Conservation (phyloP, 2,888 invertebrate species). For the Bombylius major region DNA sequence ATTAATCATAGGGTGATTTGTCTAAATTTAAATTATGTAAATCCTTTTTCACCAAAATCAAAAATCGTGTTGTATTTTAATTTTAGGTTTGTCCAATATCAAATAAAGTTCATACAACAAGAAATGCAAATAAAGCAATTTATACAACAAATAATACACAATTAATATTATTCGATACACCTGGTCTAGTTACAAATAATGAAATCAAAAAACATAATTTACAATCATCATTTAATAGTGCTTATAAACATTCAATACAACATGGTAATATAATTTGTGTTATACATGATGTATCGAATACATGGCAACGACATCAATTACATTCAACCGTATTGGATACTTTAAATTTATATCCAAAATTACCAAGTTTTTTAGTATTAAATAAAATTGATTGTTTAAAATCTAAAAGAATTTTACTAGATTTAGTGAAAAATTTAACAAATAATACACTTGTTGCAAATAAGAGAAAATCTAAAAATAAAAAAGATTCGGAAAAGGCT, state of each 20-base stretch:
- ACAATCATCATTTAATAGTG: conserved; percentile 44
- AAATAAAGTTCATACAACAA: conserved; percentile 83
- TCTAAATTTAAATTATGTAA: no score
- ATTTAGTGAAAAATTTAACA: conserved; percentile 55
- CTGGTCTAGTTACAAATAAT: conserved; percentile 63
- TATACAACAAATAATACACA: conserved; percentile 66
- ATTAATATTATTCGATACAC: conserved; percentile 85
- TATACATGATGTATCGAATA: conserved; percentile 70
- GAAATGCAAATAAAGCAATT: conserved; percentile 57
- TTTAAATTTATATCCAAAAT: conserved; percentile 46
- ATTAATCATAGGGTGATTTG: conserved; percentile 58
- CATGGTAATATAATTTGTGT: conserved; percentile 74
- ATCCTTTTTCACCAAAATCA: background rate
- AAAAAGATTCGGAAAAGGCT: conserved; percentile 15
- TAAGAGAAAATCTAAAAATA: conserved; percentile 29
- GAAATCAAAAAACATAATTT: conserved; percentile 47
- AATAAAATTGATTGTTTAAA: conserved; percentile 76
- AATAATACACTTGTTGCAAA: conserved; percentile 39
- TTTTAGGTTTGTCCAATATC: conserved; percentile 79
- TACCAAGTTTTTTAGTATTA: conserved; percentile 63
- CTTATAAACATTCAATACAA: conserved; percentile 40
- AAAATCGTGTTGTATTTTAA: background rate
- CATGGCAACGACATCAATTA: conserved; percentile 51
- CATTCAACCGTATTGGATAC: conserved; percentile 57
- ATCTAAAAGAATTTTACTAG: conserved; percentile 60